A percentile compares a stretch with the other conserved stretches of the same genome.
These are phyloP conservation scores for Macquaria ambigua DNA, from an alignment of 2,113 vertebrate genomes.

Conservation along the genomic window DNA sequence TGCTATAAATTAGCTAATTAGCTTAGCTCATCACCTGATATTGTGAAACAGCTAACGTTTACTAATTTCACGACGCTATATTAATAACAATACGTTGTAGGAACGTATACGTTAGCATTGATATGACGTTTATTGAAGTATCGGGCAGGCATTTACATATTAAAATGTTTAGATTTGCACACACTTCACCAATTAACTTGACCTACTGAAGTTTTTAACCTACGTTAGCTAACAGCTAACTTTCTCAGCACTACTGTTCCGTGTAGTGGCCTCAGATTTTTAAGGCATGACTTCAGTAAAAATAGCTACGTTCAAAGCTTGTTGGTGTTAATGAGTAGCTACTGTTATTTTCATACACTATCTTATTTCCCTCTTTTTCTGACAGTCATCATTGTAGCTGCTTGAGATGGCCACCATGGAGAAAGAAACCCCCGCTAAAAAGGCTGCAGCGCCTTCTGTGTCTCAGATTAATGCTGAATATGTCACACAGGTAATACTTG, in stretches of 20 bases:
- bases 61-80: not conserved
- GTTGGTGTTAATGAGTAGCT: not conserved
- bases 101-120: fast-evolving
- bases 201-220: not conserved
- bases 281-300: not conserved
- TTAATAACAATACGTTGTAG: too few species aligned
- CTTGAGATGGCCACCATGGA: conserved; percentile 73
- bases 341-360: not conserved
- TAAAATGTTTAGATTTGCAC: not conserved
- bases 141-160: fast-evolving
- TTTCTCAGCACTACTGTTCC: not conserved
- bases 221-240: not conserved
- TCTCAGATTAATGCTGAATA: conserved; percentile 98
- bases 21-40: not conserved
- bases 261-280: not conserved
- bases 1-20: conserved; percentile 12
- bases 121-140: not conserved
- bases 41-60: conserved; percentile 10
- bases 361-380: not conserved
- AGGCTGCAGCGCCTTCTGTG: conserved; percentile 94
- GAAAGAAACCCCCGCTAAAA: conserved; percentile 88
- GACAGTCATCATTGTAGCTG: not conserved
- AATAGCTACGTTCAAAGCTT: fast-evolving
- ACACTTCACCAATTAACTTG: fast-evolving
- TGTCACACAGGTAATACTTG: conserved; percentile 91